Evolutionary conservation across 2,888 invertebrate species (phyloP).

Genomic region (Lamellibrachia columna): DNA sequence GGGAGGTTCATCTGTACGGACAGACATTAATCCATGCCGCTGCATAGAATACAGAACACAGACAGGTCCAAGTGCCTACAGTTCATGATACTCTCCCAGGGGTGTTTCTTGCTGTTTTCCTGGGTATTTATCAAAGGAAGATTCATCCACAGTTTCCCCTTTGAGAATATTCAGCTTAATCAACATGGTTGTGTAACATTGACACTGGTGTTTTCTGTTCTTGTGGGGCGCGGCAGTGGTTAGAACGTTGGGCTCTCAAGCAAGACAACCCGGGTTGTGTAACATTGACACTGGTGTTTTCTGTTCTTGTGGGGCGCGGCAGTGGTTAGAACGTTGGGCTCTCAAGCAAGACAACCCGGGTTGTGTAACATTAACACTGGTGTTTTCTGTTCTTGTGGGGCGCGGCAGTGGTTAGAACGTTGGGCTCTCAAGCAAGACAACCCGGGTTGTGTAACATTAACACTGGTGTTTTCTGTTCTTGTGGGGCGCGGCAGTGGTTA

Average conservation of each 20-base stretch:
- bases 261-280: not conserved
- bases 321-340: no score
- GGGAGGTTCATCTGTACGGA: not conserved
- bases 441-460: not conserved
- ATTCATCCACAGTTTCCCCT: not conserved
- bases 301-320: not conserved
- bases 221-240: no score
- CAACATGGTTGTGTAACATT: not conserved
- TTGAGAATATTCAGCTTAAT: not conserved
- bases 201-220: not conserved
- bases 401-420: no score
- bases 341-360: not conserved
- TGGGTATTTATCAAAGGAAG: conserved; percentile 3
- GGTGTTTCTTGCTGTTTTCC: not conserved
- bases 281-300: not conserved
- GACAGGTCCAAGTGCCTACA: not conserved
- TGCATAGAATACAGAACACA: not conserved
- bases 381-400: not conserved
- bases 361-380: not conserved
- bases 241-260: no score
- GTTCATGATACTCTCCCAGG: not conserved
- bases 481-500: no score
- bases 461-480: not conserved
- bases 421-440: no score
- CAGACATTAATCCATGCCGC: not conserved